A percentile compares a stretch with the other conserved stretches of the same genome.
Conservation (phyloP, 2,113 vertebrate species). For the Pleuronectes platessa region DNA sequence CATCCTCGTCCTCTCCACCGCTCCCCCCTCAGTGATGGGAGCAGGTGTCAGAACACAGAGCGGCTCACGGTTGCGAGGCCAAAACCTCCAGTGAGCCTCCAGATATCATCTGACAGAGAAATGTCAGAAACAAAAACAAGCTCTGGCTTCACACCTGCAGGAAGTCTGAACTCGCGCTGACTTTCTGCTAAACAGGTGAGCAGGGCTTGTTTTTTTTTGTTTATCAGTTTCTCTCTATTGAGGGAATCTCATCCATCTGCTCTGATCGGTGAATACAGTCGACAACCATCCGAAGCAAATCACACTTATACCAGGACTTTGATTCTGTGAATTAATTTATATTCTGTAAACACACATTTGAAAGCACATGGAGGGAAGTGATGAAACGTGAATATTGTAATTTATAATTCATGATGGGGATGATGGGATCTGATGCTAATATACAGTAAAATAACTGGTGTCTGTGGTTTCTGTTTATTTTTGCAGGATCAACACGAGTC, state of each 20-base stretch:
- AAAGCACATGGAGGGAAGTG: too few relatives aligned
- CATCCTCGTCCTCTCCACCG: background rate
- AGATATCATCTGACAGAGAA: background rate
- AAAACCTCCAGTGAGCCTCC: slow-evolving; percentile 6
- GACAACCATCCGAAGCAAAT: background rate
- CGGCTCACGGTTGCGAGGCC: slow-evolving; percentile 23
- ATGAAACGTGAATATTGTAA: too few relatives aligned
- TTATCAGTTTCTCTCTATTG: background rate
- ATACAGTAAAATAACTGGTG: background rate
- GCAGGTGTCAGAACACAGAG: slow-evolving; percentile 23
- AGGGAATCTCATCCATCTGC: background rate
- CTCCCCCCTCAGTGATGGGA: background rate
- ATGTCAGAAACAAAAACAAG: slow-evolving; percentile 23
- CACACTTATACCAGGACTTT: background rate
- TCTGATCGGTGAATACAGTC: background rate
- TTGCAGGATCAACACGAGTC: background rate
- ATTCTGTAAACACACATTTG: slow-evolving; percentile 1
- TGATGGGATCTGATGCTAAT: background rate
- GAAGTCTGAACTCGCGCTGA: slow-evolving; percentile 1
- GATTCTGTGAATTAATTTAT: background rate
- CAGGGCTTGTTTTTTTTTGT: background rate
- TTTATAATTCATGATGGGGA: too few relatives aligned
- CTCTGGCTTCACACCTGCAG: slow-evolving; percentile 4
- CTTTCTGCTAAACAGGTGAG: slow-evolving; percentile 3
- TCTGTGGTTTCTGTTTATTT: background rate